phyloP scores from a whole-genome alignment of 2,888 invertebrate species.

The Erebia aethiops region DNA sequence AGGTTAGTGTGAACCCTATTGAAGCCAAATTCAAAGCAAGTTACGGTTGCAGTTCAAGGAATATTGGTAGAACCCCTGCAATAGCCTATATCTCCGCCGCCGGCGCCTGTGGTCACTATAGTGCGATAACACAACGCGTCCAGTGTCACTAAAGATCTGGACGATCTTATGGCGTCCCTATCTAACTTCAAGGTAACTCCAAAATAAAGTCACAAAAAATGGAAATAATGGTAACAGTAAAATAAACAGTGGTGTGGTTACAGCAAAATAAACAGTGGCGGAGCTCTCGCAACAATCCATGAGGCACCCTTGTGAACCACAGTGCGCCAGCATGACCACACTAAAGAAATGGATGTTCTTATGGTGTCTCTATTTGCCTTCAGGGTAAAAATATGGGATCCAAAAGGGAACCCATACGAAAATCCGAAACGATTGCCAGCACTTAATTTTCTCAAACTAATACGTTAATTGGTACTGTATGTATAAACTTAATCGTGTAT shows the following conservation, averaged over 20 bases:
- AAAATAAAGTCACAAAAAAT: constrained; percentile 60
- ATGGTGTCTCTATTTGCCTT: constrained; percentile 98
- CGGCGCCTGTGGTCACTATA: constrained; percentile 28
- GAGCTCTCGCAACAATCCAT: constrained; percentile 71
- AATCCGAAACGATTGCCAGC: neutral
- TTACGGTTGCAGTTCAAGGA: constrained; percentile 81
- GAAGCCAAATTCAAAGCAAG: constrained; percentile 74
- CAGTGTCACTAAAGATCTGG: constrained; percentile 96
- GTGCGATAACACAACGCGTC: constrained; percentile 85
- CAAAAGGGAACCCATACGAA: constrained; percentile 21
- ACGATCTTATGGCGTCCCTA: constrained; percentile 97
- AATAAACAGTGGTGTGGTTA: too few relatives aligned
- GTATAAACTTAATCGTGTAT: constrained; percentile 5
- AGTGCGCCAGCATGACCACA: constrained; percentile 86
- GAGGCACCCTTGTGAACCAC: constrained; percentile 47
- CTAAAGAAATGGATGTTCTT: constrained; percentile 96
- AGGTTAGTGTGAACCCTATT: constrained; percentile 81
- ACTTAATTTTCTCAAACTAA: neutral
- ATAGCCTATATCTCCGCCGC: constrained; percentile 60
- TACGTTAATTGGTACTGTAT: neutral
- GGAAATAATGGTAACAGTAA: constrained; percentile 82
- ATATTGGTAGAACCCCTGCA: constrained; percentile 77
- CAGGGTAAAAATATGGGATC: constrained; percentile 84
- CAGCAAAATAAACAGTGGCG: constrained; percentile 64
- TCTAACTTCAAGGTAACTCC: constrained; percentile 94